A percentile compares a stretch with the other conserved stretches of the same genome.
Evolutionary conservation across 2,113 vertebrate species (phyloP).

Genomic region (Pontoporia blainvillei): DNA sequence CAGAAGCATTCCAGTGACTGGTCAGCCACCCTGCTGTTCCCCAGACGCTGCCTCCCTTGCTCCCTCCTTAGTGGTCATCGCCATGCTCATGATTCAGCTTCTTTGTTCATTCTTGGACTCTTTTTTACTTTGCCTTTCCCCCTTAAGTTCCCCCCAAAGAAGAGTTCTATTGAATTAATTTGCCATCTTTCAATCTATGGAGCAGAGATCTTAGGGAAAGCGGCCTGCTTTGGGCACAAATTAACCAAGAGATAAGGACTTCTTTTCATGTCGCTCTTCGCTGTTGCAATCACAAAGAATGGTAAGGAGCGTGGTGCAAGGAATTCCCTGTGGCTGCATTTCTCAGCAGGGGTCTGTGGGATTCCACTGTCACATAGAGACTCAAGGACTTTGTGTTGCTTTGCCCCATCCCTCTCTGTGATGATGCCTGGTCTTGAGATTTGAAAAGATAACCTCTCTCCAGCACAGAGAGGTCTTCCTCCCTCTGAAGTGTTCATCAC

Average conservation of each 20-base stretch:
- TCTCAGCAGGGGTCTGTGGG: neutral
- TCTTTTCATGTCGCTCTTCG: neutral
- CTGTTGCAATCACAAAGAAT: neutral
- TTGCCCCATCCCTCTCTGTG: neutral
- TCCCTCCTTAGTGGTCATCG: neutral
- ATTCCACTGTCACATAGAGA: neutral
- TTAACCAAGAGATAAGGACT: neutral
- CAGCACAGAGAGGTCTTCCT: neutral
- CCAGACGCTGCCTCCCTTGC: neutral
- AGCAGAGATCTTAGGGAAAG: neutral
- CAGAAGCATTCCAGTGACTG: neutral
- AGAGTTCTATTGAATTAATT: neutral
- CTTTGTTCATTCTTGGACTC: neutral
- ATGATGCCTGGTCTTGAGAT: neutral
- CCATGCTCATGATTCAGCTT: neutral
- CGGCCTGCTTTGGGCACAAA: neutral
- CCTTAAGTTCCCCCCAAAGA: neutral
- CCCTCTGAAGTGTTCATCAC: neutral
- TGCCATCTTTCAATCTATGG: neutral
- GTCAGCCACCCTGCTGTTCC: rapidly evolving
- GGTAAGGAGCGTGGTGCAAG: neutral
- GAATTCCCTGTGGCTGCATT: neutral
- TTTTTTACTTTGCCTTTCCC: neutral
- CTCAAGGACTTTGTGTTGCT: neutral
- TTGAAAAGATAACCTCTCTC: neutral